phyloP scores from a whole-genome alignment of 2,113 vertebrate species.

The Apus apus region DNA sequence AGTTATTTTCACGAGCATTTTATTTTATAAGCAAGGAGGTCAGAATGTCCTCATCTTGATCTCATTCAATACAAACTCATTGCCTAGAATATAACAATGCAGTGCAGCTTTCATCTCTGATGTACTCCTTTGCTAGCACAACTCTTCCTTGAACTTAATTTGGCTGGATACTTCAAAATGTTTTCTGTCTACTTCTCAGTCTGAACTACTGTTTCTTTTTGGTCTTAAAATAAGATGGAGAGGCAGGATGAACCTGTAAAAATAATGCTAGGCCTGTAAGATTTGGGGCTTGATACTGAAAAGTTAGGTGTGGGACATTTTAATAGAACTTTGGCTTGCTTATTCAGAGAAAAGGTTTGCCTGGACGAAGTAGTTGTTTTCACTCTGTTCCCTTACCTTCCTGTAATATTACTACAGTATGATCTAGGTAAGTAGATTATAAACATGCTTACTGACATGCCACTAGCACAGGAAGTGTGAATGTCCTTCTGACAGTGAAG shows the following conservation, averaged over 20 bases:
- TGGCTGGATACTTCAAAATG: neutral
- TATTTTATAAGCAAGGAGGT: neutral
- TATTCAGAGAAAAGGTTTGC: neutral
- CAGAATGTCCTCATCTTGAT: neutral
- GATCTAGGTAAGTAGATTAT: neutral
- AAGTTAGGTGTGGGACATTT: neutral
- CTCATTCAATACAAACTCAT: neutral
- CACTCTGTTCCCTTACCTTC: neutral
- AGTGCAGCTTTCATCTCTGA: neutral
- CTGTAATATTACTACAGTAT: neutral
- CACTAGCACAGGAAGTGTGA: neutral
- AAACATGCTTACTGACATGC: neutral
- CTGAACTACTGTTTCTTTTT: neutral
- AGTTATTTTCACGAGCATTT: neutral
- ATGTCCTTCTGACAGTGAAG: neutral
- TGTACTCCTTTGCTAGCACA: neutral
- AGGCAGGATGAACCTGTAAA: neutral
- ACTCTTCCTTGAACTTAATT: neutral
- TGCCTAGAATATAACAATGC: neutral
- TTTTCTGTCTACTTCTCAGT: neutral
- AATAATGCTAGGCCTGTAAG: fast-evolving
- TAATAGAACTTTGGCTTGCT: neutral
- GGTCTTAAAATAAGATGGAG: neutral
- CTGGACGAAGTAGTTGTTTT: neutral
- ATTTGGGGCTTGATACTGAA: neutral